phyloP scores from a whole-genome alignment of 2,113 vertebrate genomes.

The Chaetodon auriga region DNA sequence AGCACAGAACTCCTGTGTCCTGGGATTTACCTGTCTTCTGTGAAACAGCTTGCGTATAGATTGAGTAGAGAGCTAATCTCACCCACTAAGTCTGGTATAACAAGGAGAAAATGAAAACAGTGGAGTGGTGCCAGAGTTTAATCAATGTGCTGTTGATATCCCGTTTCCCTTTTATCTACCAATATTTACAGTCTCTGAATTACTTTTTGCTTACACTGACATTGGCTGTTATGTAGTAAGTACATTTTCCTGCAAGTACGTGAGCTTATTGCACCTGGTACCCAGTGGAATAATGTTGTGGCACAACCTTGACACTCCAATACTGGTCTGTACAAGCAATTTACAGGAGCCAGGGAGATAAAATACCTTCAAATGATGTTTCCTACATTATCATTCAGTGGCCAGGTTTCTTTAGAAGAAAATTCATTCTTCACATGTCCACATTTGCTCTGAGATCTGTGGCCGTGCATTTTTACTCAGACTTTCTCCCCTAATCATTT shows the following conservation, averaged over 20 bases:
- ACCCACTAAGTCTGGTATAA: slow-evolving; percentile 3
- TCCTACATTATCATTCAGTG: slow-evolving; percentile 1
- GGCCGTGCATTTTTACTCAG: neutral
- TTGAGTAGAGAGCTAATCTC: slow-evolving; percentile 29
- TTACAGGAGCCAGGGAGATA: neutral
- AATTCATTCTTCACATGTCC: neutral
- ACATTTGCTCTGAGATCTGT: neutral
- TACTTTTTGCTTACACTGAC: slow-evolving; percentile 11
- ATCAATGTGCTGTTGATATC: slow-evolving; percentile 16
- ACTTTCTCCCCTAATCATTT: neutral
- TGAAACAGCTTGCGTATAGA: slow-evolving; percentile 15
- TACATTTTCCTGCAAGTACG: neutral
- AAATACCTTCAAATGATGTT: neutral
- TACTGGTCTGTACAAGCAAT: neutral
- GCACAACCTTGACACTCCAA: slow-evolving; percentile 23
- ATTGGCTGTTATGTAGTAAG: neutral
- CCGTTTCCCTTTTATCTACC: slow-evolving; percentile 8
- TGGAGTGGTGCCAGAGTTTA: slow-evolving; percentile 18
- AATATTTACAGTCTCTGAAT: slow-evolving; percentile 16
- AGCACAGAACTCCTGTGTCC: slow-evolving; percentile 5
- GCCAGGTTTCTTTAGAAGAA: neutral
- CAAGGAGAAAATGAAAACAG: slow-evolving; percentile 35
- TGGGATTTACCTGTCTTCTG: slow-evolving; percentile 13
- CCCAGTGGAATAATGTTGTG: slow-evolving; percentile 5
- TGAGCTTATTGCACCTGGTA: neutral